Percentiles rank a stretch among this genome's conserved stretches.
Evolutionary conservation across 2,888 invertebrate species (phyloP).

Genomic region (Perdita meconis): DNA sequence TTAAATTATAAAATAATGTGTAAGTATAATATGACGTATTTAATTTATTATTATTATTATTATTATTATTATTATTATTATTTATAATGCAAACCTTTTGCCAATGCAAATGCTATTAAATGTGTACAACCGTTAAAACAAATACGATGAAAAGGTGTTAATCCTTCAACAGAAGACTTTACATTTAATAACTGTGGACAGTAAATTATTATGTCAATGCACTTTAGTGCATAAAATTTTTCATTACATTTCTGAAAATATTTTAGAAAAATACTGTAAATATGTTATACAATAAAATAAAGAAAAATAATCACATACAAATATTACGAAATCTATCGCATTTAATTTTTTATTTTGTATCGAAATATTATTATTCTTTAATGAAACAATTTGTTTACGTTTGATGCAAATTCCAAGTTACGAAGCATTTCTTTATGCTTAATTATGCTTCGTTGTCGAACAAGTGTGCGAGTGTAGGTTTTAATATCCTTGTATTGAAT

Average conservation of each 20-base stretch:
- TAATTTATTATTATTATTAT: no score
- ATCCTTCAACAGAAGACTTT: slow-evolving; percentile 25
- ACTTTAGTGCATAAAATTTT: slow-evolving; percentile 48
- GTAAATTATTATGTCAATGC: slow-evolving; percentile 52
- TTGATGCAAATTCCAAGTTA: slow-evolving; percentile 23
- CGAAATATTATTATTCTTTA: slow-evolving; percentile 11
- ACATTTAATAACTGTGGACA: slow-evolving; percentile 59
- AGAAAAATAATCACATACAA: neutral
- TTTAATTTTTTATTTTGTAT: neutral
- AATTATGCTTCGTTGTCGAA: slow-evolving; percentile 35
- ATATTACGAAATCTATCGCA: neutral
- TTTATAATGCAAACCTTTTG: slow-evolving; percentile 46
- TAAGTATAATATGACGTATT: neutral
- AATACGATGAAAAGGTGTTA: slow-evolving; percentile 60
- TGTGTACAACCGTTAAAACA: slow-evolving; percentile 49
- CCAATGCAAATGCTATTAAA: slow-evolving; percentile 60
- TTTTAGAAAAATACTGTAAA: slow-evolving; percentile 1
- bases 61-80: slow-evolving; percentile 4
- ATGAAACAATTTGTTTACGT: slow-evolving; percentile 29
- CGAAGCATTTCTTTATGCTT: slow-evolving; percentile 44
- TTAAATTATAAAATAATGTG: neutral
- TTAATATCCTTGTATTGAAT: slow-evolving; percentile 1
- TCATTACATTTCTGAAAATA: slow-evolving; percentile 50
- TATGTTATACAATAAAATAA: neutral
- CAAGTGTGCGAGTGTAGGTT: slow-evolving; percentile 11